Base-by-base conservation (phyloP, 2,888 invertebrate genomes). In the Gisinianus flammeolus region DNA sequence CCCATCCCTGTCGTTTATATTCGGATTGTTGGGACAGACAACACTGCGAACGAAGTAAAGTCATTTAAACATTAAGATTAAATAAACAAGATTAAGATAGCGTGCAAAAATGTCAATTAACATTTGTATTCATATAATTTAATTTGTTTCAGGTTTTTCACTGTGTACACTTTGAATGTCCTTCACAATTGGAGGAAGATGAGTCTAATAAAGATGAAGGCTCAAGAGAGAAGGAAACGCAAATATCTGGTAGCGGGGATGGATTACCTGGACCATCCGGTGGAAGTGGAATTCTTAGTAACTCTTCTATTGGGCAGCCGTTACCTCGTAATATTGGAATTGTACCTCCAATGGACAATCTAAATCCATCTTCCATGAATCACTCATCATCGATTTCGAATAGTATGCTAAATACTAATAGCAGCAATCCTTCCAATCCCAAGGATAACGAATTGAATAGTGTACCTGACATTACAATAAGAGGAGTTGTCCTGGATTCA, bases 131-230 rank as follows among this genome's bases (percentile, higher is more conserved):
- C 3, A 54, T n/a, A 54, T 75, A 33, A 28, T 12, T 78, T 67
- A 69, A 64, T 74, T 58, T n/a, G n/a, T n/a, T 86, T 2, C 85
- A 96, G 95, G 96, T 97, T 77, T 98, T 98, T 88, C 98, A 98
- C 87, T 94, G 97, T 87, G 98, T 98, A 75, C 98, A 98, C 89
- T 93, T 98, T 88, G 98, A 98, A 89, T 96, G 96, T 85, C 98
- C 98, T 6, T 93, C 94, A 35, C 93, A 92, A 85, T 79, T 80
- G 33, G 86, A 83, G 16, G 44, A n/a, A 28, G 28, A 28, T 10
- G 54, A 54, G 54, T 1, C n/a, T n/a, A 31, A 35, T n/a, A 68
- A 33, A 19, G n/a, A n/a, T n/a, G n/a, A n/a, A n/a, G n/a, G n/a
- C n/a, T n/a, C n/a, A n/a, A n/a, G n/a, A n/a, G 16, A n/a, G 58